A percentile compares a stretch with the other conserved stretches of the same genome.
Evolutionary conservation across 2,888 invertebrate species (phyloP).

Genomic region (Papilio gigon): DNA sequence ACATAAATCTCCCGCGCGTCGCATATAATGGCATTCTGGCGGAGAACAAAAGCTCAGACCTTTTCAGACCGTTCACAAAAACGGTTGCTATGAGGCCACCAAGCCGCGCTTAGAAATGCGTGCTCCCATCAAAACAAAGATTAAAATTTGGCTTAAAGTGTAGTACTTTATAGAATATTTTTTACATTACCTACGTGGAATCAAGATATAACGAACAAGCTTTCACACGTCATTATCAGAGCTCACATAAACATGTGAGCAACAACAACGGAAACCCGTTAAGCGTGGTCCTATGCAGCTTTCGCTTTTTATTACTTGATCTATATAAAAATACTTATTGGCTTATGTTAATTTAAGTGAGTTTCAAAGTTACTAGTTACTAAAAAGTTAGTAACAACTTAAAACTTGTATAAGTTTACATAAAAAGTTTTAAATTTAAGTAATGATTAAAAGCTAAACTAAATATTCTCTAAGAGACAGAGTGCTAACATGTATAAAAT

Average conservation of each 20-base stretch:
- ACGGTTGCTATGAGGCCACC: constrained; percentile 65
- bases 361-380: no score
- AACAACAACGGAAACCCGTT: no score
- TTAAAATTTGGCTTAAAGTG: constrained; percentile 40
- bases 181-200: neutral
- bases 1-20: constrained; percentile 29
- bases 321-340: no score
- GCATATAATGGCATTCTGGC: constrained; percentile 55
- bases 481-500: constrained; percentile 3
- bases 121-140: constrained; percentile 56
- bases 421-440: no score
- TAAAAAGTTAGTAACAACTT: no score
- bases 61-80: constrained; percentile 75
- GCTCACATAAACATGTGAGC: no score
- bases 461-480: constrained; percentile 31
- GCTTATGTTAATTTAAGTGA: no score
- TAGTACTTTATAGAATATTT: neutral
- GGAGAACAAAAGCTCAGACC: constrained; percentile 72
- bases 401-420: no score
- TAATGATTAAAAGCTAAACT: neutral
- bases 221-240: neutral
- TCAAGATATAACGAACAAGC: neutral
- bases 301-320: no score
- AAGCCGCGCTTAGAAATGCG: constrained; percentile 52
- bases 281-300: no score